Evolutionary conservation across 2,888 invertebrate species (phyloP).

Genomic region (Lasioglossum leucozonium): DNA sequence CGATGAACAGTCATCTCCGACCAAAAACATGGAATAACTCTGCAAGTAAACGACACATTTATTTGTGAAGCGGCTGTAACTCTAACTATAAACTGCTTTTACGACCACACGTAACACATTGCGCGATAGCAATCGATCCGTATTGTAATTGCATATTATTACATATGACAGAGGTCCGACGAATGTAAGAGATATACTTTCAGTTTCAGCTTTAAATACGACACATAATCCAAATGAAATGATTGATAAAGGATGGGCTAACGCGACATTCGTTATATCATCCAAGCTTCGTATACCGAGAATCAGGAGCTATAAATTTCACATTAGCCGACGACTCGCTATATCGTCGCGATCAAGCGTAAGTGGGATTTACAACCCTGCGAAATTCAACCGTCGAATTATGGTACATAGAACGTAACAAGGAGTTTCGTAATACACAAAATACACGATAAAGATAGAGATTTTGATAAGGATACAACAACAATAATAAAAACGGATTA

Average conservation of each 20-base stretch:
- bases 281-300: neutral
- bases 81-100: neutral
- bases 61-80: neutral
- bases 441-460: neutral
- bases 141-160: neutral
- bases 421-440: neutral
- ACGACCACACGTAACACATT: neutral
- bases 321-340: slow-evolving; percentile 4
- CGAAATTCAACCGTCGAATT: neutral
- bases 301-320: neutral
- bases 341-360: slow-evolving; percentile 12
- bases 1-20: neutral
- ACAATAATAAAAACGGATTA: neutral
- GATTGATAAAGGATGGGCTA: neutral
- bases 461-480: neutral
- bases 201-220: neutral
- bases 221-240: neutral
- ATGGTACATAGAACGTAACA: neutral
- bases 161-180: neutral
- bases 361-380: slow-evolving; percentile 2
- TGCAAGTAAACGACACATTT: neutral
- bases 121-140: neutral
- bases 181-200: neutral
- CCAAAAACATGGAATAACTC: neutral
- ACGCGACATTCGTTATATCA: neutral